These are phyloP conservation scores for Streptopelia turtur DNA, from an alignment of 2,797 vertebrate genomes.

Conservation along the genomic window DNA sequence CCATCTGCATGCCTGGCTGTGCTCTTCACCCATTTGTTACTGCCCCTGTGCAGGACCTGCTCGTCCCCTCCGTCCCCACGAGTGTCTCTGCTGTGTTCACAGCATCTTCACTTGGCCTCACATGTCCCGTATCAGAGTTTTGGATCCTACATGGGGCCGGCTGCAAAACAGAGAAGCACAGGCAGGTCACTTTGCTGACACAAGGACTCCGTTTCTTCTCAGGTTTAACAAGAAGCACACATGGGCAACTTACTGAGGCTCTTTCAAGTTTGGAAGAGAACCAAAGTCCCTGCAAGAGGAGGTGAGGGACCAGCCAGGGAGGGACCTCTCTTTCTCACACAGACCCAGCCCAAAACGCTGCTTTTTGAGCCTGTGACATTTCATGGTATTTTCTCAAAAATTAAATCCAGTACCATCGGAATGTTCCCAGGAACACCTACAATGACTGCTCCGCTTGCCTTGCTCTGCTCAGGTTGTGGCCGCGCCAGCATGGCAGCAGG, in stretches of 20 bases:
- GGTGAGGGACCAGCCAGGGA: neutral
- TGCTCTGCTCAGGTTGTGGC: neutral
- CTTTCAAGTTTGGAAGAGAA: neutral
- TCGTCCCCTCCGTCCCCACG: neutral
- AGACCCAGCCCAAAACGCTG: neutral
- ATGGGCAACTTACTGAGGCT: neutral
- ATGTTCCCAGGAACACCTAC: neutral
- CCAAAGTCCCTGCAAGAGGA: neutral
- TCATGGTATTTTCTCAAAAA: neutral
- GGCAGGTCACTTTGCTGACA: neutral
- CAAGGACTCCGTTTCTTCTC: neutral
- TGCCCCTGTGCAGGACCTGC: neutral
- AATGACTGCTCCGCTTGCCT: neutral
- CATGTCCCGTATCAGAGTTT: neutral
- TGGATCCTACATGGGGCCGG: neutral
- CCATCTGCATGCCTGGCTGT: neutral
- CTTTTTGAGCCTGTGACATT: neutral
- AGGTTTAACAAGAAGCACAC: neutral
- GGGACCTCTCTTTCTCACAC: neutral
- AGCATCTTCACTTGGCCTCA: neutral
- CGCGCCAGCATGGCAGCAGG: neutral
- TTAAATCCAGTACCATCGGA: neutral
- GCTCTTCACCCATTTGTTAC: neutral
- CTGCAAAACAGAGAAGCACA: neutral
- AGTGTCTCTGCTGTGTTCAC: accelerated